These are phyloP conservation scores for Andinoacara biseriatus DNA, from an alignment of 2,113 vertebrate genomes.

Conservation along the genomic window DNA sequence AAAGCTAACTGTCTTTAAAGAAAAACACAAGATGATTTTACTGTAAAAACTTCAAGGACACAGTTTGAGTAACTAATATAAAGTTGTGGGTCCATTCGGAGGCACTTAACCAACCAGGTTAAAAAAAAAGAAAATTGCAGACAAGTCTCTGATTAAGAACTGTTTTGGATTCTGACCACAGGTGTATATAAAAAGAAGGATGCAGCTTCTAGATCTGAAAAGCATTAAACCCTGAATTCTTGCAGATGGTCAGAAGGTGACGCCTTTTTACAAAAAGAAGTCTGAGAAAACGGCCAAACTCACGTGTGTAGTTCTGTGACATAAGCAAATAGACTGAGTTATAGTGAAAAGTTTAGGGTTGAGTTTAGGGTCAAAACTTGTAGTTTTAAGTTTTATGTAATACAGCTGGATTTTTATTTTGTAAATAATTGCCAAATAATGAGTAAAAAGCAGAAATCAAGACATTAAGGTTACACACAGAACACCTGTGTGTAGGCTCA, in stretches of 20 bases:
- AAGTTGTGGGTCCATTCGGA: conserved; percentile 1
- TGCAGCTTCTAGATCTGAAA: background rate
- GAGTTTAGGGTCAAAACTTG: background rate
- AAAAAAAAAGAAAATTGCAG: background rate
- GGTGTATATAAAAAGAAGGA: background rate
- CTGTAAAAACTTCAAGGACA: background rate
- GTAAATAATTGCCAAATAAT: background rate
- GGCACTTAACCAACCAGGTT: conserved; percentile 58
- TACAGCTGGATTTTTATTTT: background rate
- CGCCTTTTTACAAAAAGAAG: background rate
- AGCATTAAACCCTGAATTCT: background rate
- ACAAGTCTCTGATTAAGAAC: background rate
- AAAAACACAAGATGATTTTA: background rate
- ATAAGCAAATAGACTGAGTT: background rate
- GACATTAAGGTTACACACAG: no score
- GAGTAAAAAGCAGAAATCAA: background rate
- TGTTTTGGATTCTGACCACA: background rate
- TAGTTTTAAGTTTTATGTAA: background rate
- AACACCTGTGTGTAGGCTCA: background rate
- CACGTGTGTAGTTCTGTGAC: background rate
- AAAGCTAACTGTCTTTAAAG: background rate
- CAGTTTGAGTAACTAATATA: background rate
- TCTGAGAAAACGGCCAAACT: background rate
- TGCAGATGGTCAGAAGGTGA: background rate
- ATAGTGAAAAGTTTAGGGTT: no score